Base-by-base conservation (phyloP, 1,140 invertebrate genomes). In the Cyclargus thomasi region DNA sequence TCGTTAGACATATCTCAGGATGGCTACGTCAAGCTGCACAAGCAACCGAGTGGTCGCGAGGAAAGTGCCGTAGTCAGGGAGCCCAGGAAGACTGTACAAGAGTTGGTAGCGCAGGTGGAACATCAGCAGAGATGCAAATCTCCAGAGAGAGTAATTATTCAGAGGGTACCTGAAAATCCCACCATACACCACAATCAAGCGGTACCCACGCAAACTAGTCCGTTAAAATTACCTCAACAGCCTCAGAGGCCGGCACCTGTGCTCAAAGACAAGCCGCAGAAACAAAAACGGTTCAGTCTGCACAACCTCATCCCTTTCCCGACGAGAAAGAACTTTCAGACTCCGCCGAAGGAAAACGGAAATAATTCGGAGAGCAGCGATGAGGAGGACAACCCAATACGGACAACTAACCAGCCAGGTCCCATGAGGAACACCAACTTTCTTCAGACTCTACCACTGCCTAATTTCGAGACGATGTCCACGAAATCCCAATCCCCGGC, bases 51-150 rank as follows among this genome's bases (percentile, higher is more conserved):
- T 63, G 80, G 83, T 73, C 75, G 72, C 69, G 80, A 85, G 64
- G 80, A 81, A 22, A 71, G 65, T 65, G 74, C 71, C 22, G 55
- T 79, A 36, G 85, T 84, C 62, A 76, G 79, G 64, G 81, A 82
- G 64, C 78, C 86, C 4, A 79, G 92, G 70, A 92, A 89, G 76
- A 92, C 92, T 1, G 93, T 93, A 0, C 92, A 93, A 76, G 93
- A 93, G 76, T 79, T 93, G 70, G 92, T 93, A 29, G 92, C 92
- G 3, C 86, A 91, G 77, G 92, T 93, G 20, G 92, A 93, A 78
- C 85, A 91, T 66, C 84, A 91, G 67, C 89, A 92, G 66, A 74
- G 83, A 70, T 80, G 78, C 20, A 72, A 64, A 22, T 86, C 85
- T 10, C 88, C 85, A 23, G 86, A 88, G 63, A 76, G 74, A 64